Evolutionary conservation across 23 tunicate species (phyloP).

Genomic region (Halocynthia roretzi): DNA sequence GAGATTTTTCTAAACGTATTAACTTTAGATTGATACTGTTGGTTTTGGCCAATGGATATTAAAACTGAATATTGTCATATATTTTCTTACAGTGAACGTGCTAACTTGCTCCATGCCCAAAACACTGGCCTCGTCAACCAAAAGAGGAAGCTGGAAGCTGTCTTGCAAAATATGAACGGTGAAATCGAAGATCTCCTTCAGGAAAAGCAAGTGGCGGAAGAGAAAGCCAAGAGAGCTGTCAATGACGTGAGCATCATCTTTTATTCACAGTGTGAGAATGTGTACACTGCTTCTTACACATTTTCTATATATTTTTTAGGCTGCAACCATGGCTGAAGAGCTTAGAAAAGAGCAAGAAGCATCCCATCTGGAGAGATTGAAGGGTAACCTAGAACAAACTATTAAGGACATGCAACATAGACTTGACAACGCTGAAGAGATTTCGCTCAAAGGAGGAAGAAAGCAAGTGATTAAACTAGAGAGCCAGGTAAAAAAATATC

Average conservation of each 20-base stretch:
- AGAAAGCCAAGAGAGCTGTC: constrained; percentile 37
- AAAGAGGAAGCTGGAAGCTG: constrained; percentile 28
- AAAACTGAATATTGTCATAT: not conserved
- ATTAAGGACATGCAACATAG: constrained; percentile 30
- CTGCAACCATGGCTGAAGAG: constrained; percentile 35
- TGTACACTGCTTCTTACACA: not conserved
- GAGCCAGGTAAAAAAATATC: not conserved
- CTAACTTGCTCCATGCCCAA: constrained; percentile 30
- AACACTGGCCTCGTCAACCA: constrained; percentile 36
- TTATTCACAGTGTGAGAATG: not conserved
- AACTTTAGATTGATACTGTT: not conserved
- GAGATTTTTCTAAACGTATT: not conserved
- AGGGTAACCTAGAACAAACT: constrained; percentile 19
- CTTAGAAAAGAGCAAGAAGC: constrained; percentile 32
- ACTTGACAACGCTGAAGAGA: constrained; percentile 27
- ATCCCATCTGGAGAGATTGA: constrained; percentile 26
- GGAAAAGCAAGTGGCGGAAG: constrained; percentile 28
- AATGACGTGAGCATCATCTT: constrained; percentile 1
- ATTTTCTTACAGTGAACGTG: constrained; percentile 17
- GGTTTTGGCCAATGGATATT: not conserved
- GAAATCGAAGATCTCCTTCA: constrained; percentile 34
- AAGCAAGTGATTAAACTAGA: constrained; percentile 35
- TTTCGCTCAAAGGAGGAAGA: constrained; percentile 34
- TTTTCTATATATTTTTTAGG: constrained; percentile 2
- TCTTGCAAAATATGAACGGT: constrained; percentile 11